These are phyloP conservation scores for Pseudomyrmex cubaensis DNA, from an alignment of 1,140 invertebrate genomes.

Conservation along the genomic window DNA sequence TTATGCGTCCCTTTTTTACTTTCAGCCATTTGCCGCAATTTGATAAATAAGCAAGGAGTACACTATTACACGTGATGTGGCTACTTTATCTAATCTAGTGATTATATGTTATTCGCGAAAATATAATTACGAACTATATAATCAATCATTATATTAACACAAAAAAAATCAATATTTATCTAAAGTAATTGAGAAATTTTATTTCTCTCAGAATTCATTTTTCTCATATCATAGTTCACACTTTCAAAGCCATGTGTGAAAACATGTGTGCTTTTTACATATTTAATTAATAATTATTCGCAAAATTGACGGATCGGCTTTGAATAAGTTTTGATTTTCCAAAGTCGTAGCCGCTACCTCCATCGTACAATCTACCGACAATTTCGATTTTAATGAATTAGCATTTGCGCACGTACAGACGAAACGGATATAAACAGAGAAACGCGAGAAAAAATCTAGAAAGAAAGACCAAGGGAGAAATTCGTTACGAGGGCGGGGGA, in stretches of 20 bases:
- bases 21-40: slow-evolving; percentile 30
- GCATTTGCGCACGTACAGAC: slow-evolving; percentile 20
- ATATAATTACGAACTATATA: background rate
- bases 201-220: too few species aligned
- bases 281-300: slow-evolving; percentile 46
- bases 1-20: slow-evolving; percentile 6
- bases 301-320: slow-evolving; percentile 15
- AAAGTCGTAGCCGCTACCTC: slow-evolving; percentile 15
- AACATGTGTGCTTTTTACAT: background rate
- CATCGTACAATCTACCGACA: slow-evolving; percentile 36
- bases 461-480: slow-evolving; percentile 9
- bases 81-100: background rate
- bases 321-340: slow-evolving; percentile 31
- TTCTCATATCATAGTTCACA: background rate
- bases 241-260: background rate
- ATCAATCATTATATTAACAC: background rate
- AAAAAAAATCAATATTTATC: too few species aligned
- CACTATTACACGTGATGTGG: background rate
- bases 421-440: slow-evolving; percentile 19
- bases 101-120: background rate
- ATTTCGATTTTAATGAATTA: slow-evolving; percentile 54
- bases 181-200: background rate
- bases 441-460: slow-evolving; percentile 30
- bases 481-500: background rate
- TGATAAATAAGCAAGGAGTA: slow-evolving; percentile 11